A percentile compares a stretch with the other conserved stretches of the same genome.
Evolutionary conservation across 2,888 invertebrate genomes (phyloP).

Genomic region (Anorthoa munda): DNA sequence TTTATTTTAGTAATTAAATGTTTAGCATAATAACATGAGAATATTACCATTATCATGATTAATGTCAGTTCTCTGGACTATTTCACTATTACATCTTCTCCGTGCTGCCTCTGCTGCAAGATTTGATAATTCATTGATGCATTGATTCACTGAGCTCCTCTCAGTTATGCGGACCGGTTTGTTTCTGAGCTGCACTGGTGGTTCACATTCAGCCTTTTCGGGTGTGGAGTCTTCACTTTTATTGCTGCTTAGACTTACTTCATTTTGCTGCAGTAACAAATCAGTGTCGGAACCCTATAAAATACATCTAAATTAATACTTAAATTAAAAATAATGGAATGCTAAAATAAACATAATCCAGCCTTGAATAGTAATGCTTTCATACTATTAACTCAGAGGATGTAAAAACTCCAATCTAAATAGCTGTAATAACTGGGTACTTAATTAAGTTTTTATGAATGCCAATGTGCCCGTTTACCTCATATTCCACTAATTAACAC

Average conservation of each 20-base stretch:
- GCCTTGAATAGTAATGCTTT: slow-evolving; percentile 68
- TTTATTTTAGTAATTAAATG: no score
- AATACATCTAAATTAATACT: slow-evolving; percentile 21
- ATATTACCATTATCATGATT: slow-evolving; percentile 84
- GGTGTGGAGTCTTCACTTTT: slow-evolving; percentile 82
- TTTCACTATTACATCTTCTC: slow-evolving; percentile 89
- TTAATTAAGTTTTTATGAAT: slow-evolving; percentile 68
- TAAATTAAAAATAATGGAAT: slow-evolving; percentile 25
- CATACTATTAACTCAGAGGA: slow-evolving; percentile 67
- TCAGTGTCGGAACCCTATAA: slow-evolving; percentile 83
- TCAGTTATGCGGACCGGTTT: slow-evolving; percentile 83
- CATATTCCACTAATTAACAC: slow-evolving; percentile 64
- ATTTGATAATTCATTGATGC: slow-evolving; percentile 93
- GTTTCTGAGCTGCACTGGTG: slow-evolving; percentile 85
- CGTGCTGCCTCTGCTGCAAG: slow-evolving; percentile 84
- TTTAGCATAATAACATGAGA: slow-evolving; percentile 12
- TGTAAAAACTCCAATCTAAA: slow-evolving; percentile 62
- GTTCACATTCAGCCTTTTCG: slow-evolving; percentile 81
- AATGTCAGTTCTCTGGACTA: slow-evolving; percentile 85
- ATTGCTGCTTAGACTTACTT: slow-evolving; percentile 79
- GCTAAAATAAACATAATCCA: slow-evolving; percentile 48
- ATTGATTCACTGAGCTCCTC: slow-evolving; percentile 91
- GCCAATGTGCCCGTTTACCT: slow-evolving; percentile 68
- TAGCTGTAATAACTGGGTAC: slow-evolving; percentile 64
- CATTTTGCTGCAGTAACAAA: slow-evolving; percentile 85